phyloP scores from a whole-genome alignment of 2,113 vertebrate genomes.

The Turdus rufiventris region DNA sequence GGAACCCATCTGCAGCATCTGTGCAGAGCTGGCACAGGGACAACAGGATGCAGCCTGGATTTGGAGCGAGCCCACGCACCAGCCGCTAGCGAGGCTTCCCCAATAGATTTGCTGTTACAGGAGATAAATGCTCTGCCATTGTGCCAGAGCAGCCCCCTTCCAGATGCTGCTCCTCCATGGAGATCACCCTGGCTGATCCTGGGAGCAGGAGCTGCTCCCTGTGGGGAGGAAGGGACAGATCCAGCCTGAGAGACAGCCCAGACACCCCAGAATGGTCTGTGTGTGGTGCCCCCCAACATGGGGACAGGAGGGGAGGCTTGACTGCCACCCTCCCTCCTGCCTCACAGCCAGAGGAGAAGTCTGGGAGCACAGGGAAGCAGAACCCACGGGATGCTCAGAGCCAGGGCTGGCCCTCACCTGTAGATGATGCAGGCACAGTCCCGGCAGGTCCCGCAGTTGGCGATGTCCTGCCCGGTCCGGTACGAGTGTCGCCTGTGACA shows the following conservation, averaged over 20 bases:
- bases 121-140: background rate
- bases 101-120: background rate
- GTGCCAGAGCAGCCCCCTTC: background rate
- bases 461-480: conserved; percentile 84
- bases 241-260: background rate
- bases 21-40: background rate
- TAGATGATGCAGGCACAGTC: conserved; percentile 90
- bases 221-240: background rate
- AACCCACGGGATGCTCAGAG: accelerated
- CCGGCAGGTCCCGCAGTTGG: conserved; percentile 87
- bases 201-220: background rate
- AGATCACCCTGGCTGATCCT: background rate
- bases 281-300: accelerated
- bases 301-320: background rate
- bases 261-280: background rate
- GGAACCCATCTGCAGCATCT: background rate
- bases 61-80: background rate
- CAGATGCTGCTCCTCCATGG: background rate
- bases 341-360: background rate
- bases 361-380: background rate
- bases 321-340: background rate
- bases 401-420: conserved; percentile 69
- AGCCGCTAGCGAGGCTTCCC: background rate
- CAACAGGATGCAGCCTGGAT: background rate
- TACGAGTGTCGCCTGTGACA: conserved; percentile 80